Evolutionary conservation across 1,140 invertebrate genomes (phyloP), one percentile per base, ranked within the genome.

Genomic region (Tetraneura akinire): DNA sequence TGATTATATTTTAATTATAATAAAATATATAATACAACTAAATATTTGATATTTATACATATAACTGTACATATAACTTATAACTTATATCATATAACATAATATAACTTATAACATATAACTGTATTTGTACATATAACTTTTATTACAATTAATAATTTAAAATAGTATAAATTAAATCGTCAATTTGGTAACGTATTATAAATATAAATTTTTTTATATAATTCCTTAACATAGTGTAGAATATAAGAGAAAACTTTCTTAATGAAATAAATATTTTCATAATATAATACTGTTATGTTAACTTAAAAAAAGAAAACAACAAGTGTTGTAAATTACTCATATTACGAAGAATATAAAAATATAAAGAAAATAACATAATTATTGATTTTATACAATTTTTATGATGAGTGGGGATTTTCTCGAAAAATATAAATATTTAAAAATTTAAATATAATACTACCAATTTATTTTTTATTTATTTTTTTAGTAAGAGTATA

Each of bases 31-130:
- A 55, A 55, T 21, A 55, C 1, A 2, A 62, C 18, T 29, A 64
- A n/a, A 64, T 37, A 32, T n/a, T n/a, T 64, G 11, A 64, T 55
- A 55, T 37, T 64, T 26, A 37, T n/a, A n/a, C n/a, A n/a, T n/a
- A n/a, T n/a, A n/a, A n/a, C n/a, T n/a, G n/a, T n/a, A n/a, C n/a
- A n/a, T n/a, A n/a, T n/a, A n/a, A n/a, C n/a, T n/a, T n/a, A n/a
- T n/a, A n/a, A n/a, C n/a, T n/a, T n/a, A n/a, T n/a, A n/a, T n/a
- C n/a, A n/a, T n/a, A n/a, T n/a, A n/a, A n/a, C n/a, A n/a, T n/a
- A n/a, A n/a, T n/a, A n/a, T n/a, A n/a, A n/a, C n/a, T n/a, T n/a
- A n/a, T n/a, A n/a, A n/a, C n/a, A n/a, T n/a, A n/a, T n/a, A n/a
- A n/a, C n/a, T n/a, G n/a, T n/a, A n/a, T n/a, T n/a, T n/a, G n/a